Base-by-base conservation (phyloP, 2,797 vertebrate species). In the Sebastes iracundus region DNA sequence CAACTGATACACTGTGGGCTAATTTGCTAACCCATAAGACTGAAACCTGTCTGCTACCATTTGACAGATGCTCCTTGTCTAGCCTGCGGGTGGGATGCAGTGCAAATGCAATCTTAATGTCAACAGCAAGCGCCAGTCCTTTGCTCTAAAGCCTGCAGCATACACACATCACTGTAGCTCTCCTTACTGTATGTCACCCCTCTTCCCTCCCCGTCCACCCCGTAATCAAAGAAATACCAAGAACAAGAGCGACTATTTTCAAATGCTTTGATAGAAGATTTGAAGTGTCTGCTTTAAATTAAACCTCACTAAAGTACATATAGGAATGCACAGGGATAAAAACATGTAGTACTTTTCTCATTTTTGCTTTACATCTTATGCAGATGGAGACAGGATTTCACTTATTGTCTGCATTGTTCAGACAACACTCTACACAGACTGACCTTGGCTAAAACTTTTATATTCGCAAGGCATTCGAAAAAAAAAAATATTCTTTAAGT, bases 91-190 rank as follows among this genome's bases (percentile, higher is more conserved):
- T 69, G 80, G 79, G 78, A 84, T 61, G 66, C 68, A 23, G 79
- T 49, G 63, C 74, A 81, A 89, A 90, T 75, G 79, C 72, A 81
- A 86, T 86, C 84, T 80, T 90, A 89, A 91, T 88, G 85, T 90
- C 79, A 89, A 90, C 64, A 82, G 76, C 77, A 74, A 82, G 73
- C 72, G 32, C 61, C 35, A 75, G 85, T 87, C 68, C 79, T 89
- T 87, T 77, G 76, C 83, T 90, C 74, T 72, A 7, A 79, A 89
- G 79, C 87, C 86, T 79, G 83, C 68, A 87, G 86, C 83, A 35
- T 8, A 58, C 75, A 73, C 49, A 74, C 4, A 75, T 64, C 62
- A 59, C 62, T 66, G 68, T 33, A 75, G 56, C 53, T 75, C 79
- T 74, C 68, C 32, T 58, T 20, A 23, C 63, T 38, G 60, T 23